Percentiles rank a stretch among this genome's conserved stretches.
These are phyloP conservation scores for Apis cerana DNA, from an alignment of 1,140 invertebrate genomes.

Conservation along the genomic window DNA sequence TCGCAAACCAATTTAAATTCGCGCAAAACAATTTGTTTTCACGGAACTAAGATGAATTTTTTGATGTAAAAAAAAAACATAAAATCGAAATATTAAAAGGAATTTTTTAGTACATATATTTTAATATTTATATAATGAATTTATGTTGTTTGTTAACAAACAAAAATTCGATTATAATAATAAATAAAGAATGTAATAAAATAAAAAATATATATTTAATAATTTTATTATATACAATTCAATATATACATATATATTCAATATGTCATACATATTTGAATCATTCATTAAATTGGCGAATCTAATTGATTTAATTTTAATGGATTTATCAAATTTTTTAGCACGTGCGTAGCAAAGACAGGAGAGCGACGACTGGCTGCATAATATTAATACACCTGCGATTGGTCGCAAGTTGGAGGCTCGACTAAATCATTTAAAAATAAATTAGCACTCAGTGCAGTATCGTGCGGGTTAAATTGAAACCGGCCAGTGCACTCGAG, in stretches of 20 bases:
- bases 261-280: no score
- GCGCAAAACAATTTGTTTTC: background rate
- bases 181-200: background rate
- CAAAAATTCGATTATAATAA: background rate
- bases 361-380: background rate
- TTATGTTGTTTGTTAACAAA: background rate
- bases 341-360: constrained; percentile 38
- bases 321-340: constrained; percentile 14
- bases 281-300: background rate
- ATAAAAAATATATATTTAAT: background rate
- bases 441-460: constrained; percentile 59
- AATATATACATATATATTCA: no score
- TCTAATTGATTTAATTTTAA: no score
- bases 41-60: background rate
- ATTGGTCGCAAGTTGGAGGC: constrained; percentile 64
- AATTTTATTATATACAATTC: no score
- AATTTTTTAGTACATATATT: no score
- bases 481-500: constrained; percentile 69
- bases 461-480: constrained; percentile 59
- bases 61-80: background rate
- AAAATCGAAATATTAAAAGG: no score
- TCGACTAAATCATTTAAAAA: constrained; percentile 69
- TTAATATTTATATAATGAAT: background rate
- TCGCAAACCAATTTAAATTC: background rate
- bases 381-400: constrained; percentile 40